Evolutionary conservation across 2,888 invertebrate species (phyloP).

Genomic region (Endotricha flammealis): DNA sequence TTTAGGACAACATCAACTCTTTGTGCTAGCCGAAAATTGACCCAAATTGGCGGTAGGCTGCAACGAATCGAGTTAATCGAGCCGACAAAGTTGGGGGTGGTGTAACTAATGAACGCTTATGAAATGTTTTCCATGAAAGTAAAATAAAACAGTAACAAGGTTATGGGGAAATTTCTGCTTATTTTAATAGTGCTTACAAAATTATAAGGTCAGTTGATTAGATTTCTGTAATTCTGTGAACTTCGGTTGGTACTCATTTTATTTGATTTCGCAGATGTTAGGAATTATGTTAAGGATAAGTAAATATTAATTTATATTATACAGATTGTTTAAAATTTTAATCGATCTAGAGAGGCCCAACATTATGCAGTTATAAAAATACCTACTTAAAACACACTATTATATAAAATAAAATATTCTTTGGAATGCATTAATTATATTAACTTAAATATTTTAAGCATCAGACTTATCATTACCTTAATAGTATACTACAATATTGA

Average conservation of each 20-base stretch:
- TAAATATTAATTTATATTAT: no score
- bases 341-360: no score
- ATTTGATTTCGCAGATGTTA: no score
- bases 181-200: conserved; percentile 4
- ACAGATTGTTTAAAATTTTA: no score
- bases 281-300: no score
- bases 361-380: no score
- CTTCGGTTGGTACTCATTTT: neutral
- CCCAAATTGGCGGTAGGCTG: conserved; percentile 63
- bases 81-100: conserved; percentile 29
- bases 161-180: conserved; percentile 5
- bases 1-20: conserved; percentile 64
- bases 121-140: conserved; percentile 16
- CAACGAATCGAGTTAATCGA: conserved; percentile 39
- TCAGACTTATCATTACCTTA: conserved; percentile 46
- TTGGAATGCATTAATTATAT: no score
- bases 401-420: no score
- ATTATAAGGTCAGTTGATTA: conserved; percentile 3
- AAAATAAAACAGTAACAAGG: conserved; percentile 7
- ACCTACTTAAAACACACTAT: no score
- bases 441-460: no score
- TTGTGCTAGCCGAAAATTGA: conserved; percentile 68
- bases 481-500: conserved; percentile 43
- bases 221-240: conserved; percentile 2
- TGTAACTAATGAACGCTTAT: conserved; percentile 19